These are phyloP conservation scores for Cololabis saira DNA, from an alignment of 2,113 vertebrate species.

Conservation along the genomic window DNA sequence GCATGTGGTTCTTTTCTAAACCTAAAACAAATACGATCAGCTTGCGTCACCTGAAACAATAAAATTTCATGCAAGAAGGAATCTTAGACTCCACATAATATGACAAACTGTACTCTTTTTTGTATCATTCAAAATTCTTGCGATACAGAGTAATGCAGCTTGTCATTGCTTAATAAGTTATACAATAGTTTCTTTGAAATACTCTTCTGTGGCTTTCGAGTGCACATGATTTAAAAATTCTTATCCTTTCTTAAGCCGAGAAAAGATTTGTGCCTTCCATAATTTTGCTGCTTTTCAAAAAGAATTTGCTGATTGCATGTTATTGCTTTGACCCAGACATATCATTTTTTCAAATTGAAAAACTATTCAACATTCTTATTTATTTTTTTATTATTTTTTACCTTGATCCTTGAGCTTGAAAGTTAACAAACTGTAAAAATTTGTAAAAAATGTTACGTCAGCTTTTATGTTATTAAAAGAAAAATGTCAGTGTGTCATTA, in stretches of 20 bases:
- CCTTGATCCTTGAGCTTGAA: slow-evolving; percentile 32
- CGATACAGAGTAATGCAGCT: slow-evolving; percentile 29
- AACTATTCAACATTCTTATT: slow-evolving; percentile 15
- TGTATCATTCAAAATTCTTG: slow-evolving; percentile 42
- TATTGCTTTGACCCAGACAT: slow-evolving; percentile 57
- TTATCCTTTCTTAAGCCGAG: slow-evolving; percentile 58
- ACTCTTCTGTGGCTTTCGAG: slow-evolving; percentile 29
- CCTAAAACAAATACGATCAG: slow-evolving; percentile 23
- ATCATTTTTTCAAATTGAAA: background rate
- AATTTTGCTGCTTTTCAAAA: slow-evolving; percentile 45
- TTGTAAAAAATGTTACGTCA: slow-evolving; percentile 9
- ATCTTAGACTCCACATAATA: slow-evolving; percentile 23
- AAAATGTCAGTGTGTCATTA: background rate
- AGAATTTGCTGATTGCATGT: slow-evolving; percentile 51
- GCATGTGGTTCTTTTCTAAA: slow-evolving; percentile 23
- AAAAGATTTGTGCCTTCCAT: slow-evolving; percentile 27
- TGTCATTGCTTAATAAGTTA: slow-evolving; percentile 34
- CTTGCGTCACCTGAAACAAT: slow-evolving; percentile 45
- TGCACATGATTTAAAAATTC: slow-evolving; percentile 57
- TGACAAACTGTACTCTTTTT: slow-evolving; percentile 38
- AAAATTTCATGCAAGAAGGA: slow-evolving; percentile 44
- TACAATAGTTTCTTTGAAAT: slow-evolving; percentile 23
- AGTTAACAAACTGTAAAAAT: slow-evolving; percentile 22
- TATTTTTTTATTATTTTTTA: slow-evolving; percentile 5
- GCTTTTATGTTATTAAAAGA: slow-evolving; percentile 1